Percentiles rank a stretch among this genome's conserved stretches.
Evolutionary conservation across 2,888 invertebrate genomes (phyloP).

Genomic region (Heliconius cydno): DNA sequence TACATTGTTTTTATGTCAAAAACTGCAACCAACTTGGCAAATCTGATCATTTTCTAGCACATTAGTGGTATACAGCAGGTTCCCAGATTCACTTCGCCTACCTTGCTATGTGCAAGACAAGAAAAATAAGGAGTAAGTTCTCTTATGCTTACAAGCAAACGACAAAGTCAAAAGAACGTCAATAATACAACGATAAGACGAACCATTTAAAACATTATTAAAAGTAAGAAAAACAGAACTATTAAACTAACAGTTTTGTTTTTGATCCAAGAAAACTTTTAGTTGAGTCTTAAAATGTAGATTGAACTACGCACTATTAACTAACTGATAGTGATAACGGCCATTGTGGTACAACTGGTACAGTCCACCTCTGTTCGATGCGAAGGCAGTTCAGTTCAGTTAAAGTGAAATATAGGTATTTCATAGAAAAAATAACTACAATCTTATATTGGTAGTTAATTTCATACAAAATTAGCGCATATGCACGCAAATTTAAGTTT

Average conservation of each 20-base stretch:
- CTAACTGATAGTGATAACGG: background rate
- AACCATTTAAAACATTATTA: background rate
- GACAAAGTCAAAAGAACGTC: background rate
- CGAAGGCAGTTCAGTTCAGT: background rate
- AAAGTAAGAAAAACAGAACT: slow-evolving; percentile 9
- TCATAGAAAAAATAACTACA: too few relatives aligned
- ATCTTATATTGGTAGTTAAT: too few relatives aligned
- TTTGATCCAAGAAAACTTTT: background rate
- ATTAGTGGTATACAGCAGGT: too few relatives aligned
- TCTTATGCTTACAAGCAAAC: background rate
- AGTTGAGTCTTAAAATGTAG: background rate
- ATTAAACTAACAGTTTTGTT: background rate
- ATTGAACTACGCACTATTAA: background rate
- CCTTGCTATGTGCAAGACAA: too few relatives aligned
- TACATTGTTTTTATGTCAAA: too few relatives aligned
- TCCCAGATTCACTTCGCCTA: too few relatives aligned
- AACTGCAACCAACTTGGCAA: too few relatives aligned
- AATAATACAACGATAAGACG: background rate
- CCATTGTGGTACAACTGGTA: background rate
- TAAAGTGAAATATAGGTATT: too few relatives aligned
- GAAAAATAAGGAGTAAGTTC: background rate
- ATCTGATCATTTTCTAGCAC: too few relatives aligned
- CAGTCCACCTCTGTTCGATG: background rate
- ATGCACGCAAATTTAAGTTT: too few relatives aligned
- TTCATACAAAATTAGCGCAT: too few relatives aligned